Evolutionary conservation across 2,797 vertebrate genomes (phyloP).

Genomic region (Toxotes lorentzi): DNA sequence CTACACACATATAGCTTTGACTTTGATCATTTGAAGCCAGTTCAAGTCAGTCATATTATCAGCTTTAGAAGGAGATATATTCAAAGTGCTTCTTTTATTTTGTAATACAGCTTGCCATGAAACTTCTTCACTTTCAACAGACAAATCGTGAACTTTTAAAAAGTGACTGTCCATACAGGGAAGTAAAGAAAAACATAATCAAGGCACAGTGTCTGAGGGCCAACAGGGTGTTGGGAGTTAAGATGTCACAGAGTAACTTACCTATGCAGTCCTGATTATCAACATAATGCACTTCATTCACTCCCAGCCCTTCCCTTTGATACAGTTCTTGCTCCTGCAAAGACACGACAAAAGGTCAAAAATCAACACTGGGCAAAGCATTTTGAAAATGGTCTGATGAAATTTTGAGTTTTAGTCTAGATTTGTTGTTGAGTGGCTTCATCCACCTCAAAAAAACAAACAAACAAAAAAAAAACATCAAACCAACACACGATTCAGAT

Average conservation of each 20-base stretch:
- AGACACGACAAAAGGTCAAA: slow-evolving; percentile 29
- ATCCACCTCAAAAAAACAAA: slow-evolving; percentile 24
- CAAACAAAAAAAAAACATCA: slow-evolving; percentile 21
- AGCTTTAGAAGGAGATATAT: slow-evolving; percentile 16
- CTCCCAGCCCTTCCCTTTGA: slow-evolving; percentile 95
- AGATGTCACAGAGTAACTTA: slow-evolving; percentile 65
- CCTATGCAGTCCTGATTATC: slow-evolving; percentile 99
- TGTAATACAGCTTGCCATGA: background rate
- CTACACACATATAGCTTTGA: background rate
- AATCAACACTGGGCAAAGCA: slow-evolving; percentile 4
- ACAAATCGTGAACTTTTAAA: background rate
- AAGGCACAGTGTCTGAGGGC: background rate
- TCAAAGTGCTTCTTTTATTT: background rate
- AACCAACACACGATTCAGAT: slow-evolving; percentile 32
- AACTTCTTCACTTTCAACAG: background rate
- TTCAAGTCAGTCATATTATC: slow-evolving; percentile 3
- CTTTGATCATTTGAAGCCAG: slow-evolving; percentile 17
- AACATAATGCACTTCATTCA: slow-evolving; percentile 98
- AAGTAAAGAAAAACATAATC: background rate
- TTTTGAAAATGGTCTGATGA: background rate
- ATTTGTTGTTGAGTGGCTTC: slow-evolving; percentile 9
- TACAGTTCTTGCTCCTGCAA: slow-evolving; percentile 97
- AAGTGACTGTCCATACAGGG: background rate
- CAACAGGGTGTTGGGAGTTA: background rate
- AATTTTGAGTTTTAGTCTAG: background rate